Percentiles rank a stretch among this genome's conserved stretches.
Conservation (phyloP, 2,797 vertebrate genomes). For the Gallinago stenura region DNA sequence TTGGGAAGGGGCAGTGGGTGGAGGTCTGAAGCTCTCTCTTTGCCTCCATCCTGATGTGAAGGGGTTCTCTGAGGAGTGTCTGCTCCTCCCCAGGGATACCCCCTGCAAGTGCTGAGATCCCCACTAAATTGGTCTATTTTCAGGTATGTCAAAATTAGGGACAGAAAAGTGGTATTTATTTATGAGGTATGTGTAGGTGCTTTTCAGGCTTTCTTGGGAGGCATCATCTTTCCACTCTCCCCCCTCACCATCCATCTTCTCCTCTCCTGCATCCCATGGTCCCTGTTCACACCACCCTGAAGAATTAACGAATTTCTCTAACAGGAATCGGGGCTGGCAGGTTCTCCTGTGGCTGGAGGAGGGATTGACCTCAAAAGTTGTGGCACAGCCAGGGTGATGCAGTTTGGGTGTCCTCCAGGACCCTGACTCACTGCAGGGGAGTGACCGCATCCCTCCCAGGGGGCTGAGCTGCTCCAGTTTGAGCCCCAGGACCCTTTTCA, state of each 20-base stretch:
- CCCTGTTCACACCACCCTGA: rapidly evolving
- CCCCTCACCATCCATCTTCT: rapidly evolving
- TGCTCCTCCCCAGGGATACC: rapidly evolving
- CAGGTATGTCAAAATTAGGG: neutral
- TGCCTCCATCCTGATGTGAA: rapidly evolving
- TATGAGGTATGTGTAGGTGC: rapidly evolving
- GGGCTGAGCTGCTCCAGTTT: neutral
- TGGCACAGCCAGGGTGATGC: rapidly evolving
- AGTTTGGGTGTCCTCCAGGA: neutral
- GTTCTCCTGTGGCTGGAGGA: rapidly evolving
- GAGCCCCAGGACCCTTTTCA: neutral
- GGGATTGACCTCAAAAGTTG: neutral
- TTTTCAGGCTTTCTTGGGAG: neutral
- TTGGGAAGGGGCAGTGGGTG: neutral
- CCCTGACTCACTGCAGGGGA: neutral
- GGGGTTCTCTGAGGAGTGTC: neutral
- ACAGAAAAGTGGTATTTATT: neutral
- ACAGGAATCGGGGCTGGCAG: neutral
- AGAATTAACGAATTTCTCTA: rapidly evolving
- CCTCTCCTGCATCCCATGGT: neutral
- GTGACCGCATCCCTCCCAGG: rapidly evolving
- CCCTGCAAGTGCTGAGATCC: neutral
- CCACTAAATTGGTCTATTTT: neutral
- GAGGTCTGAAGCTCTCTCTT: neutral
- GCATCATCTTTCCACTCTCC: rapidly evolving